phyloP scores from a whole-genome alignment of 1,140 invertebrate genomes.

The Zaprionus inermis region DNA sequence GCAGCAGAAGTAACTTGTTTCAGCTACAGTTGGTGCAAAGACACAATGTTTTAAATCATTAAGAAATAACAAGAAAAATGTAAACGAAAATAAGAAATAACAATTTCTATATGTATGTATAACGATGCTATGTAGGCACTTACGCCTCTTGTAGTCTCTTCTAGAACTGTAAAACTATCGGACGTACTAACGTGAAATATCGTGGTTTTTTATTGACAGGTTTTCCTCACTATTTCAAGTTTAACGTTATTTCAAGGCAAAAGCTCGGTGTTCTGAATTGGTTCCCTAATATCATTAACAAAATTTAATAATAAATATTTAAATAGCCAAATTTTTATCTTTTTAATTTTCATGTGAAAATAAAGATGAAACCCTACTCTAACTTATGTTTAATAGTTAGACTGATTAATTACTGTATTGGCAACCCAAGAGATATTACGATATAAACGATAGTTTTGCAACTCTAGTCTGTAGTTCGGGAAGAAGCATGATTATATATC shows the following conservation, averaged over 20 bases:
- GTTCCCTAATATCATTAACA: background rate
- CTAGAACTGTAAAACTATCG: constrained; percentile 11
- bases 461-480: constrained; percentile 14
- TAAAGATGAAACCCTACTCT: background rate
- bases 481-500: constrained; percentile 39
- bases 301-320: background rate
- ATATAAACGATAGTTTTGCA: constrained; percentile 3
- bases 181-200: background rate
- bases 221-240: background rate
- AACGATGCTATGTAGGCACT: constrained; percentile 45
- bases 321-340: background rate
- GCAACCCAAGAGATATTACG: background rate
- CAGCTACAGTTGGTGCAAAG: background rate
- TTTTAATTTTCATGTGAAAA: background rate
- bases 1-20: constrained; percentile 30
- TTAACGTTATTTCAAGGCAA: background rate
- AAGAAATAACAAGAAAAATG: constrained; percentile 20
- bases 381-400: background rate
- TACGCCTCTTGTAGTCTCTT: constrained; percentile 42
- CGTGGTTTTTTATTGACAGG: background rate
- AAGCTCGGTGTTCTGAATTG: background rate
- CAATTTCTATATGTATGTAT: constrained; percentile 64
- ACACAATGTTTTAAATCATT: constrained; percentile 64
- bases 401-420: background rate
- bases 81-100: constrained; percentile 43